phyloP scores from a whole-genome alignment of 2,797 vertebrate genomes.

The Limosa lapponica region DNA sequence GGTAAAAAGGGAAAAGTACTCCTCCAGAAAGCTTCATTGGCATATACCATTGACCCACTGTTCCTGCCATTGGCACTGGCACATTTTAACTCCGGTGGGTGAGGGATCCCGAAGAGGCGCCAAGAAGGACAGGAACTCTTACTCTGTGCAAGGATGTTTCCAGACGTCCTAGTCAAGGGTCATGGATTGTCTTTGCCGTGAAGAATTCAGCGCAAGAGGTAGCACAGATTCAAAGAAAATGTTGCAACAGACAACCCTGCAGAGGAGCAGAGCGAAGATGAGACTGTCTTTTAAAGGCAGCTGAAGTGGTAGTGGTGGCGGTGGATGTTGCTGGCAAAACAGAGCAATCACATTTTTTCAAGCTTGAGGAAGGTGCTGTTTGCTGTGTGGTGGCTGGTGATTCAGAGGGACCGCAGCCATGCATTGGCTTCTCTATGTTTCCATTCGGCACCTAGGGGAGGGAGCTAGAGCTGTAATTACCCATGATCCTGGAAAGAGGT shows the following conservation, averaged over 20 bases:
- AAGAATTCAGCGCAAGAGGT: background rate
- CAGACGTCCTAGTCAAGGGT: background rate
- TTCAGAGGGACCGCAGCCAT: background rate
- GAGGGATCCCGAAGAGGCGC: background rate
- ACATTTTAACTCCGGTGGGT: background rate
- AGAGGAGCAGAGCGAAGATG: background rate
- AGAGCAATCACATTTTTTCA: background rate
- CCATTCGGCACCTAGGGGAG: background rate
- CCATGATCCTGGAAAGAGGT: background rate
- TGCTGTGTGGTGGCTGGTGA: background rate
- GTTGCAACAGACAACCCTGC: background rate
- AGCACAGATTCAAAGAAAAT: background rate
- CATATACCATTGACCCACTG: accelerated
- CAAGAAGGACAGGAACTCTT: background rate
- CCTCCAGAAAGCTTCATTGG: background rate
- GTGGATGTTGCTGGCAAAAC: background rate
- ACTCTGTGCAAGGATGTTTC: background rate
- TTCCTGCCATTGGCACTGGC: background rate
- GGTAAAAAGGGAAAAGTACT: background rate
- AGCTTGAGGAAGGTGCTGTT: background rate
- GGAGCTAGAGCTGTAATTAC: background rate
- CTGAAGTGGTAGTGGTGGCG: background rate
- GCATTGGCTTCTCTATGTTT: background rate
- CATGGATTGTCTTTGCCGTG: background rate
- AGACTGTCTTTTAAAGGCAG: background rate